These are phyloP conservation scores for Spinibarbus caldwelli DNA, from an alignment of 2,797 vertebrate genomes.

Conservation along the genomic window DNA sequence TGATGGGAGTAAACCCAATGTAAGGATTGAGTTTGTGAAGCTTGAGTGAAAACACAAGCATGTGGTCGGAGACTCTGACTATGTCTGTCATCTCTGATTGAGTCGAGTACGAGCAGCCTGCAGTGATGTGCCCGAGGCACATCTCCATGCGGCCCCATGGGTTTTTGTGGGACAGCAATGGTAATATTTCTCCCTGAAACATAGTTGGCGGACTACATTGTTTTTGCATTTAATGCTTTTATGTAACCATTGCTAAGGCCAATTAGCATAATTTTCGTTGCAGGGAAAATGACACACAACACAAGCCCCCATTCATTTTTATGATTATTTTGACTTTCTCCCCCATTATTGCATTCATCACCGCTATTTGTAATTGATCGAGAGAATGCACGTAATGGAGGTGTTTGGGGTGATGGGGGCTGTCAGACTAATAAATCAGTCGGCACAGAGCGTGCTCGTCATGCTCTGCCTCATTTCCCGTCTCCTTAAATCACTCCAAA, in stretches of 20 bases:
- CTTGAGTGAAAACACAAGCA: slow-evolving; percentile 38
- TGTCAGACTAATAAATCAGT: slow-evolving; percentile 39
- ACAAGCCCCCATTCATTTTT: neutral
- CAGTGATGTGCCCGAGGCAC: slow-evolving; percentile 17
- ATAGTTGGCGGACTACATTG: slow-evolving; percentile 7
- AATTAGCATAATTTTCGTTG: slow-evolving; percentile 13
- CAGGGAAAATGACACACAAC: neutral
- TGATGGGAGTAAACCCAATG: slow-evolving; percentile 19
- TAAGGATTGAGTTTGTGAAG: slow-evolving; percentile 16
- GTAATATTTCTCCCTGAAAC: slow-evolving; percentile 28
- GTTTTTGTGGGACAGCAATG: slow-evolving; percentile 24
- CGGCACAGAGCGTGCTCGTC: neutral
- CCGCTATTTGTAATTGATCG: neutral
- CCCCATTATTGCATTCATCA: slow-evolving; percentile 1
- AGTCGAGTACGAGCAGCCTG: neutral
- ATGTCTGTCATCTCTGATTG: slow-evolving; percentile 23
- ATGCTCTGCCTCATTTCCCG: slow-evolving; percentile 32
- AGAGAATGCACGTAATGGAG: slow-evolving; percentile 15
- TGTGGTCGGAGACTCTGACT: slow-evolving; percentile 28
- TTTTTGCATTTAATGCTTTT: slow-evolving; percentile 38
- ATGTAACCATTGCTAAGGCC: slow-evolving; percentile 20
- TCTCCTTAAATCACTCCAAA: slow-evolving; percentile 20
- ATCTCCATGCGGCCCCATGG: slow-evolving; percentile 1
- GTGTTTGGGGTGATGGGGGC: neutral
- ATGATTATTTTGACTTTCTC: neutral